These are phyloP conservation scores for Oryzias curvinotus DNA, from an alignment of 2,113 vertebrate genomes.

Conservation along the genomic window DNA sequence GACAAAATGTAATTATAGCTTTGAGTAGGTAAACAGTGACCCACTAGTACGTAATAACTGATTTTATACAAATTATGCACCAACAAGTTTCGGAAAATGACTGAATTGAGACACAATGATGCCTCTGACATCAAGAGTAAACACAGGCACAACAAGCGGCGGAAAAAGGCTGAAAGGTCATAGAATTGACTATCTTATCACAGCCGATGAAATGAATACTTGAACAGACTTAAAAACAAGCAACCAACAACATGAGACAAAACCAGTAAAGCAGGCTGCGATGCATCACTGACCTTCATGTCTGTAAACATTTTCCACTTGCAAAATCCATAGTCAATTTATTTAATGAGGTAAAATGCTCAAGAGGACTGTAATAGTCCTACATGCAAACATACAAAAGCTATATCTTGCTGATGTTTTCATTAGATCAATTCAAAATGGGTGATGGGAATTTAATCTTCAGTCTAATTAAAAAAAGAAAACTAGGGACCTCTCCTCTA, in stretches of 20 bases:
- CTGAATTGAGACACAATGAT: too few relatives aligned
- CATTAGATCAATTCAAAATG: slow-evolving; percentile 48
- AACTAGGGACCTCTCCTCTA: slow-evolving; percentile 32
- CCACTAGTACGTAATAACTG: too few relatives aligned
- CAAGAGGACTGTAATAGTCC: slow-evolving; percentile 22
- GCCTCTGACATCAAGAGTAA: too few relatives aligned
- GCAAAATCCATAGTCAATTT: slow-evolving; percentile 50
- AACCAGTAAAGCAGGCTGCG: slow-evolving; percentile 33
- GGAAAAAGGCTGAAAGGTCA: too few relatives aligned
- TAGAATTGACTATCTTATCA: too few relatives aligned
- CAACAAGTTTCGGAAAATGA: too few relatives aligned
- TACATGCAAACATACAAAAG: slow-evolving; percentile 23
- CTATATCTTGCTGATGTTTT: slow-evolving; percentile 32
- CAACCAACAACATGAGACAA: slow-evolving; percentile 2
- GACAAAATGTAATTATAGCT: too few relatives aligned
- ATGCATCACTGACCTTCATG: slow-evolving; percentile 44
- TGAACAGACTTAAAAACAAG: not conserved
- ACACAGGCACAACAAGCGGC: too few relatives aligned
- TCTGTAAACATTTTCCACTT: slow-evolving; percentile 17
- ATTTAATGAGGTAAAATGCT: slow-evolving; percentile 52
- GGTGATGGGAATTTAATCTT: slow-evolving; percentile 44
- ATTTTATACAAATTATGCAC: too few relatives aligned
- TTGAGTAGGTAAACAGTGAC: too few relatives aligned
- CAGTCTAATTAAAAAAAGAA: slow-evolving; percentile 38
- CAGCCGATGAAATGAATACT: not conserved